These are phyloP conservation scores for Cephus pulcher DNA, from an alignment of 2,888 invertebrate species.

Conservation along the genomic window DNA sequence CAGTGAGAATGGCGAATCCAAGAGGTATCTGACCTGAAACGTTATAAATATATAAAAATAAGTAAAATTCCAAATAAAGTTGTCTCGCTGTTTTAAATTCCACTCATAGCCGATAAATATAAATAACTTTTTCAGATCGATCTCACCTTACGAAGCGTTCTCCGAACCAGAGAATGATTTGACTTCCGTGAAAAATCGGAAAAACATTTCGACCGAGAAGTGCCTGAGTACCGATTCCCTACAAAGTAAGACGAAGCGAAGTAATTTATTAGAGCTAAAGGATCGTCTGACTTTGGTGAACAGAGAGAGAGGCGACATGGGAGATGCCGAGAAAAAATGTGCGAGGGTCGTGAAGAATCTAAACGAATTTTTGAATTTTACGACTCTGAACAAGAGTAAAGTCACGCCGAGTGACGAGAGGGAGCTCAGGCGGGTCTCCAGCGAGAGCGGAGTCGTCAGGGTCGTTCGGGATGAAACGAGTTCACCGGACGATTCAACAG, in stretches of 20 bases:
- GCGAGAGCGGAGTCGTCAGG: conserved; percentile 54
- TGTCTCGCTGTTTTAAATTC: neutral
- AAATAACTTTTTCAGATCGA: conserved; percentile 37
- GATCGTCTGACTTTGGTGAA: conserved; percentile 32
- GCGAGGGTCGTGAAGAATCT: conserved; percentile 79
- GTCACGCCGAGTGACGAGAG: conserved; percentile 61
- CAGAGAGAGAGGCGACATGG: conserved; percentile 33
- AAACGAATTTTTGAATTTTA: conserved; percentile 86
- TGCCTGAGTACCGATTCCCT: conserved; percentile 52
- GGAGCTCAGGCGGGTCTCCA: conserved; percentile 46
- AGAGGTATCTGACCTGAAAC: conserved; percentile 33
- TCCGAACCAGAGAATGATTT: conserved; percentile 50
- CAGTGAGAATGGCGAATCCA: conserved; percentile 44
- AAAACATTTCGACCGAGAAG: conserved; percentile 54
- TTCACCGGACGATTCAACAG: conserved; percentile 83
- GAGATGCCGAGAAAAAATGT: conserved; percentile 54
- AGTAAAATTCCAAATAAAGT: neutral
- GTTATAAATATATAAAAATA: neutral
- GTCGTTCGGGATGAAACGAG: conserved; percentile 52
- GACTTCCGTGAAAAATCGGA: conserved; percentile 51
- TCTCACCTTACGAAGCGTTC: conserved; percentile 44
- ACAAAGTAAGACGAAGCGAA: conserved; percentile 45
- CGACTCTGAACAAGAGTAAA: conserved; percentile 75
- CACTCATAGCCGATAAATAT: neutral
- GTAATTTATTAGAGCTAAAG: conserved; percentile 41